Percentiles rank a stretch among this genome's conserved stretches.
Conservation (phyloP, 2,888 invertebrate genomes). For the Pseudococcus jackbeardsleyi region DNA sequence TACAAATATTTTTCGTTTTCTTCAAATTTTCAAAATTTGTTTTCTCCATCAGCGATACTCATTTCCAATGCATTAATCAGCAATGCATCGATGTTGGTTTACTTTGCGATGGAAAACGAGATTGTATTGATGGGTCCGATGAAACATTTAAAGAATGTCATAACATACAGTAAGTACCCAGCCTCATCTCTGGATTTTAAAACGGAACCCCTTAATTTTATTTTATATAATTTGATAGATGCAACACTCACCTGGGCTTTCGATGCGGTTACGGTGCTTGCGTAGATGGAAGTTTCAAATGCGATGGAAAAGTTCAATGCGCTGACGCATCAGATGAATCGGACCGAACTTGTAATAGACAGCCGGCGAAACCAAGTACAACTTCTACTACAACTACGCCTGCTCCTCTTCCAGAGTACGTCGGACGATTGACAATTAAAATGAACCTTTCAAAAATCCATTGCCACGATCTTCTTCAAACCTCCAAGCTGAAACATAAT, state of each 20-base stretch:
- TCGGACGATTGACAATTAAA: too few relatives aligned
- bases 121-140: slow-evolving; percentile 45
- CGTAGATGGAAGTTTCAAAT: slow-evolving; percentile 66
- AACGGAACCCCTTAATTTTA: neutral
- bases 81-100: slow-evolving; percentile 19
- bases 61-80: slow-evolving; percentile 7
- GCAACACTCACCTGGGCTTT: slow-evolving; percentile 66
- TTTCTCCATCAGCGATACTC: neutral
- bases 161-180: neutral
- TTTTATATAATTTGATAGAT: slow-evolving; percentile 64
- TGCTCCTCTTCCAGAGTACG: neutral
- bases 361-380: neutral
- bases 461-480: too few relatives aligned
- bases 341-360: slow-evolving; percentile 63
- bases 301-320: slow-evolving; percentile 67
- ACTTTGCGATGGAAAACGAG: slow-evolving; percentile 45
- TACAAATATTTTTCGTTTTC: neutral
- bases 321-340: slow-evolving; percentile 67
- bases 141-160: slow-evolving; percentile 25
- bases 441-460: too few relatives aligned
- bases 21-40: neutral
- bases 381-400: neutral
- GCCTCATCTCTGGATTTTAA: too few relatives aligned
- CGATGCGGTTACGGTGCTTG: slow-evolving; percentile 68
- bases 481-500: too few relatives aligned